These are phyloP conservation scores for Eupithecia subfuscata DNA, from an alignment of 2,888 invertebrate species.

Conservation along the genomic window DNA sequence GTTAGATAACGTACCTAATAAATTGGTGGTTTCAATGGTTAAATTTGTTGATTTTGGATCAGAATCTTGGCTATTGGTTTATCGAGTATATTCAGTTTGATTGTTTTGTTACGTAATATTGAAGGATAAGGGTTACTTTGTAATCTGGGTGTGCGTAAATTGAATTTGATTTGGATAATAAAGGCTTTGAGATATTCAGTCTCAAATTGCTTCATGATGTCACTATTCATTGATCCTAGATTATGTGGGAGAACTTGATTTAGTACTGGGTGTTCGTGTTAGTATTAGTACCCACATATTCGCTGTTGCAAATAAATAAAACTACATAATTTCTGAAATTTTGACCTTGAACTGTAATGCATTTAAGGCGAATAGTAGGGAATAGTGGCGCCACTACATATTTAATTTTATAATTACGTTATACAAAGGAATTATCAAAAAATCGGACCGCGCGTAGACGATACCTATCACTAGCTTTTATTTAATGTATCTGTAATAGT, in stretches of 20 bases:
- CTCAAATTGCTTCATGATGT: background rate
- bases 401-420: no score
- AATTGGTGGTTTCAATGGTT: conserved; percentile 6
- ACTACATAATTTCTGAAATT: background rate
- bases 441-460: no score
- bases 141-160: conserved; percentile 25
- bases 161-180: conserved; percentile 14
- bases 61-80: conserved; percentile 12
- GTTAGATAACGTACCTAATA: conserved; percentile 1
- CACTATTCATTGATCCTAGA: background rate
- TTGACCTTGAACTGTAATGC: background rate
- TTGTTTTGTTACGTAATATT: conserved; percentile 25
- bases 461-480: no score
- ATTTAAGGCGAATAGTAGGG: background rate
- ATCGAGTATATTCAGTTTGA: conserved; percentile 20
- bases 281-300: background rate
- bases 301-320: background rate
- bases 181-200: background rate
- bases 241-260: conserved; percentile 12
- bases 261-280: background rate
- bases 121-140: conserved; percentile 15
- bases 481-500: no score
- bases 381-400: no score
- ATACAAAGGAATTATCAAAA: no score
- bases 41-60: conserved; percentile 16